phyloP scores from a whole-genome alignment of 2,113 vertebrate genomes.

The Melanerpes aurifrons region DNA sequence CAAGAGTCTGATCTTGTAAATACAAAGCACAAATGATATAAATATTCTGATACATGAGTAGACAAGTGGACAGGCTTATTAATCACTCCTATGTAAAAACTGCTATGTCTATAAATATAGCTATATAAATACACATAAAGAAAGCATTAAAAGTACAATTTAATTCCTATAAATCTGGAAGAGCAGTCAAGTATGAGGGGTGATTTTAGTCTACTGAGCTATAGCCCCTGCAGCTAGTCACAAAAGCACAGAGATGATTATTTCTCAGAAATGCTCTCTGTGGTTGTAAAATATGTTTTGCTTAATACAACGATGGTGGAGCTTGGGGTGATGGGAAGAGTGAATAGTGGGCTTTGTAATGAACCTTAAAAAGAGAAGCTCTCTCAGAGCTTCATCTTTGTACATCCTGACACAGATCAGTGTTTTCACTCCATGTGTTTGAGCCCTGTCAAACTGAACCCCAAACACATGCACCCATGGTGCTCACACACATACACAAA shows the following conservation, averaged over 20 bases:
- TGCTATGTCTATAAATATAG: background rate
- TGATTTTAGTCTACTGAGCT: slow-evolving; percentile 27
- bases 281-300: slow-evolving; percentile 22
- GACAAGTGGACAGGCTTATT: background rate
- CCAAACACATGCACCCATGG: accelerated
- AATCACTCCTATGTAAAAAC: background rate
- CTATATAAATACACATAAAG: background rate
- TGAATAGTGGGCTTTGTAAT: slow-evolving; percentile 18
- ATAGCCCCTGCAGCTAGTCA: background rate
- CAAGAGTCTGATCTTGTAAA: background rate
- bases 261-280: slow-evolving; percentile 30
- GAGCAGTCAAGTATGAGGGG: background rate
- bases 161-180: background rate
- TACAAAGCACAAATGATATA: background rate
- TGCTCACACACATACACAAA: background rate
- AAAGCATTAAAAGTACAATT: background rate
- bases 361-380: background rate
- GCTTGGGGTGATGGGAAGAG: slow-evolving; percentile 4
- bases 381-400: background rate
- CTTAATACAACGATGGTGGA: background rate
- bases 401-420: background rate
- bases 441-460: background rate
- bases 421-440: background rate
- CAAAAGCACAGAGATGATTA: slow-evolving; percentile 27
- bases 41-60: background rate